phyloP scores from a whole-genome alignment of 64 coral and sea anemone species.

The Acropora yongei region DNA sequence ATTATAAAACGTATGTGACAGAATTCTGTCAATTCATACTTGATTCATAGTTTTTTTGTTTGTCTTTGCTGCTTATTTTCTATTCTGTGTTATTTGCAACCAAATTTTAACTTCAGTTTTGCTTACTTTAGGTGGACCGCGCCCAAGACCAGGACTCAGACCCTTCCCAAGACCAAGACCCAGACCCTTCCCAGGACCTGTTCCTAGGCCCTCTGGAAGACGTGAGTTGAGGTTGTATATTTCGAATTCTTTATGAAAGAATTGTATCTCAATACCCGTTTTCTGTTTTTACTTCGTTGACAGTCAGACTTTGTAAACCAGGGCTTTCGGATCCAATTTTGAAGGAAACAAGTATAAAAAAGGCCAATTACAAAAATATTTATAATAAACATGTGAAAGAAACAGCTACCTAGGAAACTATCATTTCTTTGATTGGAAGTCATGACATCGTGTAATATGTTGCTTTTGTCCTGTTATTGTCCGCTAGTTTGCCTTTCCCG shows the following conservation, averaged over 20 bases:
- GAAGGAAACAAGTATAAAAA: too few relatives aligned
- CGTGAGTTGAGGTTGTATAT: background rate
- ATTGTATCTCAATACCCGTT: background rate
- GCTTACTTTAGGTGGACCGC: background rate
- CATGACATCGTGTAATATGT: too few relatives aligned
- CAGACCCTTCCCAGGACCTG: constrained; percentile 12
- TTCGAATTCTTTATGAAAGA: background rate
- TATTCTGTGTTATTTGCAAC: background rate
- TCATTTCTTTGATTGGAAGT: too few relatives aligned
- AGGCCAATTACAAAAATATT: too few relatives aligned
- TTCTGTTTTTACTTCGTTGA: background rate
- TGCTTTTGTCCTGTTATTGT: background rate
- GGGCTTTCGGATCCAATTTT: background rate
- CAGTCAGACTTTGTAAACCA: background rate
- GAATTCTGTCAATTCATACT: background rate
- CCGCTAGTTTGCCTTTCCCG: constrained; percentile 52
- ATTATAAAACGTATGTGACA: constrained; percentile 40
- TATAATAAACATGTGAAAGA: too few relatives aligned
- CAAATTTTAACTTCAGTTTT: background rate
- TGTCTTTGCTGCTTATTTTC: background rate
- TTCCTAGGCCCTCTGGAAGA: constrained; percentile 1
- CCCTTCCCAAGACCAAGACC: background rate
- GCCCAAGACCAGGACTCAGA: constrained; percentile 5
- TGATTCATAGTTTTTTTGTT: background rate
- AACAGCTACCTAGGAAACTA: too few relatives aligned